Evolutionary conservation across 1,140 invertebrate species (phyloP), one percentile per base, ranked within the genome.

Genomic region (Magallana ariakensis): DNA sequence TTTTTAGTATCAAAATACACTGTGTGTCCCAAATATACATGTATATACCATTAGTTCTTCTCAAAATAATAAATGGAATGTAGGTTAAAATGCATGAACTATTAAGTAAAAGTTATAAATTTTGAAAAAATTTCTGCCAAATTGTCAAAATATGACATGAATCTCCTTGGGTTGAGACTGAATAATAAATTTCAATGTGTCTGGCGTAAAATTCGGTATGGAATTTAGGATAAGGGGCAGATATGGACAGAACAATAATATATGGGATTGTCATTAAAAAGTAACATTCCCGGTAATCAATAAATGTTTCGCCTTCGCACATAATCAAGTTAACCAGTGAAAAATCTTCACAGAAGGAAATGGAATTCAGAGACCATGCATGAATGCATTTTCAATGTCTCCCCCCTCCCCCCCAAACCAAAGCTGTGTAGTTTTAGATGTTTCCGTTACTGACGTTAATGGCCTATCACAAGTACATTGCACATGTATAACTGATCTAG

Each of bases 271-370:
- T 16, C 58, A 60, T 60, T 60, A 26, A 26, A 75, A 66, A 70
- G 26, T 70, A 22, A n/a, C 62, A 70, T 26, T 75, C 66, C 5
- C 8, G 22, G 66, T 33, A 75, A 75, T 26, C 22, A 75, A 22
- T 75, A 75, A 75, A 13, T 75, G 22, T 75, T 75, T 19, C 66
- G 66, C 66, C 66, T 75, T 75, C 66, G 33, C 66, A 75, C 22
- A 75, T 2, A 26, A 26, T 2, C 13, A 33, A 75, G 33, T 22
- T 22, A 75, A 75, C 66, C 66, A 75, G 66, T 75, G 22, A 75
- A 75, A 75, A 33, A 75, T 75, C 66, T 26, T 46, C 22, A 4
- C 66, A 75, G 66, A 26, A 75, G 66, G 66, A 75, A 75, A 75
- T 26, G 9, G 66, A 7, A 75, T 22, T 26, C 6, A 33, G 19